phyloP scores from a whole-genome alignment of 2,797 vertebrate genomes.

The Tachyglossus aculeatus region DNA sequence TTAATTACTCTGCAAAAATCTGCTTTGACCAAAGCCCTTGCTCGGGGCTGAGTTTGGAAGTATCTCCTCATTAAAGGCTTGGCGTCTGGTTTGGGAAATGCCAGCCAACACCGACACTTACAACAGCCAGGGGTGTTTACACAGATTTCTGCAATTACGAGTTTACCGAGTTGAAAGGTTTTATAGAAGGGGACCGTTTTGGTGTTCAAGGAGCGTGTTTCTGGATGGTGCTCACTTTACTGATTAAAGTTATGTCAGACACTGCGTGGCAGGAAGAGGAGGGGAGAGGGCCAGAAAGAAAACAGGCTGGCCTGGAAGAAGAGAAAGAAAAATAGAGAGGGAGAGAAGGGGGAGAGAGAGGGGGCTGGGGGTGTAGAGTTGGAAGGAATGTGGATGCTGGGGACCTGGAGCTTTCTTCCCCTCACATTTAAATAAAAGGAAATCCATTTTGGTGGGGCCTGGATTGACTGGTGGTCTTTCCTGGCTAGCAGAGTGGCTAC shows the following conservation, averaged over 20 bases:
- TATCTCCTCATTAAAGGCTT: conserved; percentile 70
- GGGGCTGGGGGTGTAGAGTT: too few relatives aligned
- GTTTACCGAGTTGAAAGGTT: conserved; percentile 66
- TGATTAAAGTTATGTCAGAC: conserved; percentile 50
- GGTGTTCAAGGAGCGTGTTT: conserved; percentile 47
- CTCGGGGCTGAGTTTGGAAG: conserved; percentile 58
- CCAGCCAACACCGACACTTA: conserved; percentile 74
- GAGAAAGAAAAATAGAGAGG: too few relatives aligned
- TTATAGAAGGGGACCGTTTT: conserved; percentile 55
- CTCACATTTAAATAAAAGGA: too few relatives aligned
- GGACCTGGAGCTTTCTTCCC: too few relatives aligned
- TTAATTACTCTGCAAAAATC: conserved; percentile 29
- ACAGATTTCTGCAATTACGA: conserved; percentile 68
- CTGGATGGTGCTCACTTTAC: conserved; percentile 25
- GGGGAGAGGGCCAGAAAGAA: conserved; percentile 11
- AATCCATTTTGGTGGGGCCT: too few relatives aligned
- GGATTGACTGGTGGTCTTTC: too few relatives aligned
- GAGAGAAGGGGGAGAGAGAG: too few relatives aligned
- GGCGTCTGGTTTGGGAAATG: conserved; percentile 38
- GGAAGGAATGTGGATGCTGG: too few relatives aligned
- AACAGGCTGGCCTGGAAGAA: neutral
- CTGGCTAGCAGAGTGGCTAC: too few relatives aligned
- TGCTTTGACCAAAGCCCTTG: conserved; percentile 48
- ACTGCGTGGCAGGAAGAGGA: neutral
- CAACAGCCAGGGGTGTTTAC: conserved; percentile 67